phyloP scores from a whole-genome alignment of 2,113 vertebrate species.

The Stigmatopora nigra region DNA sequence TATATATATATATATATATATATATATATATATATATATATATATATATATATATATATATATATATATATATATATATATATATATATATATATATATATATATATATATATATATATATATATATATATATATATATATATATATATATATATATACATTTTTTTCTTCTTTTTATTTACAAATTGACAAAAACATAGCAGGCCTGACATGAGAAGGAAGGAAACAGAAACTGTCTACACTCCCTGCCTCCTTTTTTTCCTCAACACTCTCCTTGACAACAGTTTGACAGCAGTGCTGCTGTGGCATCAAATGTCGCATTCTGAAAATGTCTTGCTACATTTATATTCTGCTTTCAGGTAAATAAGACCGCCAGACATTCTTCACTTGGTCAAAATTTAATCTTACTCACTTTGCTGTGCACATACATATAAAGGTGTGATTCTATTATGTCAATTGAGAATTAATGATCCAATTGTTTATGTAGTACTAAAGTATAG shows the following conservation, averaged over 20 bases:
- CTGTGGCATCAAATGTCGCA: slow-evolving; percentile 41
- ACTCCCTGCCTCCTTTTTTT: slow-evolving; percentile 28
- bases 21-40: too few relatives aligned
- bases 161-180: background rate
- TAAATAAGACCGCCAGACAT: slow-evolving; percentile 55
- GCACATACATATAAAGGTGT: slow-evolving; percentile 33
- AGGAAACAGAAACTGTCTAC: slow-evolving; percentile 22
- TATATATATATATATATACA: too few relatives aligned
- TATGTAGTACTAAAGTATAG: background rate
- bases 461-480: background rate
- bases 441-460: slow-evolving; percentile 42
- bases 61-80: too few relatives aligned
- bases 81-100: too few relatives aligned
- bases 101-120: too few relatives aligned
- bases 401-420: slow-evolving; percentile 53
- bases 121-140: too few relatives aligned
- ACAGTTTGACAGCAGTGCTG: slow-evolving; percentile 17
- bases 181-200: slow-evolving; percentile 6
- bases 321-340: slow-evolving; percentile 34
- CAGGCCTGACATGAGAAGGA: slow-evolving; percentile 29
- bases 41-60: too few relatives aligned
- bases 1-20: too few relatives aligned
- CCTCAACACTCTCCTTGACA: slow-evolving; percentile 38
- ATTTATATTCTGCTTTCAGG: slow-evolving; percentile 28
- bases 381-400: slow-evolving; percentile 43